These are phyloP conservation scores for Apotomis turbidana DNA, from an alignment of 2,888 invertebrate genomes.

Conservation along the genomic window DNA sequence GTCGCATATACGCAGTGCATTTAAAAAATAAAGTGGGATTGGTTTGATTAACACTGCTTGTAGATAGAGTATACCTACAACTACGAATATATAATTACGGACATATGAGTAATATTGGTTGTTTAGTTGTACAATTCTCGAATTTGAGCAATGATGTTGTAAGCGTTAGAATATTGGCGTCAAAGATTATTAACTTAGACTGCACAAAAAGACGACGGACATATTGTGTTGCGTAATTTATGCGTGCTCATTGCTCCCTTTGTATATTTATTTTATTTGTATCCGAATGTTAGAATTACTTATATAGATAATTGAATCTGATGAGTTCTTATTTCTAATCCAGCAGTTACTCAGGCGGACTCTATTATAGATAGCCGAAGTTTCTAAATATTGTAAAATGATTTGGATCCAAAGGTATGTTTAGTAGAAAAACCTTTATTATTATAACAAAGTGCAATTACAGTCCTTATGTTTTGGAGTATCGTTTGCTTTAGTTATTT, in stretches of 20 bases:
- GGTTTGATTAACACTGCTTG: background rate
- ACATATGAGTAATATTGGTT: background rate
- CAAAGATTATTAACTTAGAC: constrained; percentile 35
- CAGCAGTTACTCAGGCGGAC: constrained; percentile 64
- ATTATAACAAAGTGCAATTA: background rate
- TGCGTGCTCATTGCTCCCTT: constrained; percentile 19
- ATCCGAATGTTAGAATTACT: background rate
- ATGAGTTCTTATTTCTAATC: constrained; percentile 52
- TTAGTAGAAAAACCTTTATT: background rate
- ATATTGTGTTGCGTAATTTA: constrained; percentile 36
- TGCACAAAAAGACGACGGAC: background rate
- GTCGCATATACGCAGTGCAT: constrained; percentile 33
- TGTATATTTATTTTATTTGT: background rate
- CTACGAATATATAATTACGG: background rate
- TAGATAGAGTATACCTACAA: background rate
- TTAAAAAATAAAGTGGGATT: background rate
- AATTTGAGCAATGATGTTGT: background rate
- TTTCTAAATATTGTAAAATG: constrained; percentile 58
- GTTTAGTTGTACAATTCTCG: background rate
- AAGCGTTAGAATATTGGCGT: constrained; percentile 9
- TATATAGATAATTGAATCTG: constrained; percentile 33
- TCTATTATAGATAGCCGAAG: constrained; percentile 27
- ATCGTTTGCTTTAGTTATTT: background rate
- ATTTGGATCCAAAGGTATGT: constrained; percentile 69
- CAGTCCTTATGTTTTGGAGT: too few species aligned